phyloP scores from a whole-genome alignment of 2,797 vertebrate species.

The Chaenodraco wilsoni region DNA sequence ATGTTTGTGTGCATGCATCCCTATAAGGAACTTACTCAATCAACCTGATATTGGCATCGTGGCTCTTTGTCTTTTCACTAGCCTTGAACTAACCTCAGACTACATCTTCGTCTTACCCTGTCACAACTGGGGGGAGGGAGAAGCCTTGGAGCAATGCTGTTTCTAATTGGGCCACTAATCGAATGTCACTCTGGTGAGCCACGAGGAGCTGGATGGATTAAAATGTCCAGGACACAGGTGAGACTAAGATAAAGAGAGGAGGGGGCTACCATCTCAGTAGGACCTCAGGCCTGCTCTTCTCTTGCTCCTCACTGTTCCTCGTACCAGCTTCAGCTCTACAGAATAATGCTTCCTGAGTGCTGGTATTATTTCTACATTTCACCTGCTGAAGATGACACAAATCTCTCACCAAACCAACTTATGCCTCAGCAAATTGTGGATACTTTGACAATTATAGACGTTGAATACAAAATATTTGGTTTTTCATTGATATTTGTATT shows the following conservation, averaged over 20 bases:
- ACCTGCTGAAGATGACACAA: conserved; percentile 9
- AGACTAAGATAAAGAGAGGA: conserved; percentile 73
- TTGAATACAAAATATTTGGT: neutral
- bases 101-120: conserved; percentile 70
- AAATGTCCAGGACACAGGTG: conserved; percentile 76
- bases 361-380: conserved; percentile 22
- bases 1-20: neutral
- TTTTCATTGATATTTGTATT: neutral
- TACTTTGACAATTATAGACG: neutral
- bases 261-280: conserved; percentile 58
- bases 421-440: neutral
- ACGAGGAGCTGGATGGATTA: conserved; percentile 83
- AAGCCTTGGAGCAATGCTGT: conserved; percentile 80
- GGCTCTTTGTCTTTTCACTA: conserved; percentile 29
- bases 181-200: conserved; percentile 85
- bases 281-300: conserved; percentile 60
- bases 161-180: conserved; percentile 90
- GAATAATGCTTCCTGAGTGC: conserved; percentile 32
- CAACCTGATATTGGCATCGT: conserved; percentile 5
- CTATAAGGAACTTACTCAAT: conserved; percentile 14
- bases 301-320: conserved; percentile 62
- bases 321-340: conserved; percentile 39
- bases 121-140: conserved; percentile 61
- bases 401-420: conserved; percentile 18
- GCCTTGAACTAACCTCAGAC: conserved; percentile 70